phyloP scores from a whole-genome alignment of 1,140 invertebrate species.

The Listronotus bonariensis region DNA sequence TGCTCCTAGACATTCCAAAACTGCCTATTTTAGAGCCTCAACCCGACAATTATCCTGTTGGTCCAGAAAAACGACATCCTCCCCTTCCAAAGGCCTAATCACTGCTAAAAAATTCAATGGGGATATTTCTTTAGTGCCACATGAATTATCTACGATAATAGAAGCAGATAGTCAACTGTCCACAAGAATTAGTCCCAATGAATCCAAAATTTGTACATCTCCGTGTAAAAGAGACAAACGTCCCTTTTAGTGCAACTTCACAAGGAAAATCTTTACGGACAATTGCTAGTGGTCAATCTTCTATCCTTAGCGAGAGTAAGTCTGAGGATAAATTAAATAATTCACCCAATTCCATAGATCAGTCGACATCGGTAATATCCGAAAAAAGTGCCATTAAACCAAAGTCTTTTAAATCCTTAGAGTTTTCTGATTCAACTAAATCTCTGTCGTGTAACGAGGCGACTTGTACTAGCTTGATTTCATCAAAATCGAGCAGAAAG shows the following conservation, averaged over 20 bases:
- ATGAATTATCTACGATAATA: conserved; percentile 69
- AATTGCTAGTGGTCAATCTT: neutral
- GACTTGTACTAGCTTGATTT: conserved; percentile 15
- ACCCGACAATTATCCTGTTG: neutral
- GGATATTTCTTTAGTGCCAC: conserved; percentile 57
- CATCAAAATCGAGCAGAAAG: conserved; percentile 6
- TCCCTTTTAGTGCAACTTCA: neutral
- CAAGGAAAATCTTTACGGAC: conserved; percentile 17
- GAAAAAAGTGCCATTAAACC: conserved; percentile 1
- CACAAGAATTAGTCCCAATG: conserved; percentile 37
- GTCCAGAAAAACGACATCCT: conserved; percentile 19
- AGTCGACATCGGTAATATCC: neutral
- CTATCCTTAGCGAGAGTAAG: too few relatives aligned
- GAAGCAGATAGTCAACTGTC: conserved; percentile 57
- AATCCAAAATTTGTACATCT: conserved; percentile 17
- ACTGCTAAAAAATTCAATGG: conserved; percentile 47
- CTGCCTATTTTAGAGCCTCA: conserved; percentile 45
- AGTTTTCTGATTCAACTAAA: neutral
- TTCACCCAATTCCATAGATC: conserved; percentile 2
- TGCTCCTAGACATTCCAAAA: conserved; percentile 48
- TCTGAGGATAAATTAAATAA: too few relatives aligned
- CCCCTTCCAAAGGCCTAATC: conserved; percentile 47
- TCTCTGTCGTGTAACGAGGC: conserved; percentile 18
- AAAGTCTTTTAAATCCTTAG: conserved; percentile 14
- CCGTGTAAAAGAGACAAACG: neutral